A percentile compares a stretch with the other conserved stretches of the same genome.
Evolutionary conservation across 1,140 invertebrate species (phyloP).

Genomic region (Calosoma granatense): DNA sequence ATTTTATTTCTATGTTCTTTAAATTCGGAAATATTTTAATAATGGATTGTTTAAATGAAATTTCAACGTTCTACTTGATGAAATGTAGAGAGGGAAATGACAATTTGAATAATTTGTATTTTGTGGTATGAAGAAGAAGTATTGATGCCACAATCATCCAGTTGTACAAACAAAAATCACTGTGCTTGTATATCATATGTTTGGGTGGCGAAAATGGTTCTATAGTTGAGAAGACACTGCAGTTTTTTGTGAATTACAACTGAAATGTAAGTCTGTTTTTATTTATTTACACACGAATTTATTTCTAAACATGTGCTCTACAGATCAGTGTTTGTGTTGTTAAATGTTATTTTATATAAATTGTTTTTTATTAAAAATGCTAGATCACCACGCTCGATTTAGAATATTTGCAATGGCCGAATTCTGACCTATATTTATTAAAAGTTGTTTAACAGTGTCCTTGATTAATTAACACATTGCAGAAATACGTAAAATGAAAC

Average conservation of each 20-base stretch:
- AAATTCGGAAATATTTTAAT: no score
- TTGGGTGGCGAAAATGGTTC: constrained; percentile 6
- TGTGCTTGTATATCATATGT: constrained; percentile 6
- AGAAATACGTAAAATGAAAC: background rate
- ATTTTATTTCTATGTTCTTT: no score
- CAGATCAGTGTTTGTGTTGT: no score
- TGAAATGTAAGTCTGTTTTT: background rate
- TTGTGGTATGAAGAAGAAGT: background rate
- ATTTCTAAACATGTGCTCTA: no score
- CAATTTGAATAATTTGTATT: no score
- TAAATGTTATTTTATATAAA: background rate
- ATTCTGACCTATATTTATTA: constrained; percentile 3
- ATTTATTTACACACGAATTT: background rate
- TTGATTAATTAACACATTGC: background rate
- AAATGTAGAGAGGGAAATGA: no score
- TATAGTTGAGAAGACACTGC: background rate
- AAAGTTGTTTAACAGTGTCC: constrained; percentile 4
- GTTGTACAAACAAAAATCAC: background rate
- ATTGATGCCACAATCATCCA: background rate
- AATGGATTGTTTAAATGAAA: no score
- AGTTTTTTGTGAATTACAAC: constrained; percentile 1
- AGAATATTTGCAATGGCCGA: constrained; percentile 6
- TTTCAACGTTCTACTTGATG: no score
- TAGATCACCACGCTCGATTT: constrained; percentile 2
- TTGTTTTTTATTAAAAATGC: constrained; percentile 8